Evolutionary conservation across 2,888 invertebrate species (phyloP).

Genomic region (Drosophila incognita): DNA sequence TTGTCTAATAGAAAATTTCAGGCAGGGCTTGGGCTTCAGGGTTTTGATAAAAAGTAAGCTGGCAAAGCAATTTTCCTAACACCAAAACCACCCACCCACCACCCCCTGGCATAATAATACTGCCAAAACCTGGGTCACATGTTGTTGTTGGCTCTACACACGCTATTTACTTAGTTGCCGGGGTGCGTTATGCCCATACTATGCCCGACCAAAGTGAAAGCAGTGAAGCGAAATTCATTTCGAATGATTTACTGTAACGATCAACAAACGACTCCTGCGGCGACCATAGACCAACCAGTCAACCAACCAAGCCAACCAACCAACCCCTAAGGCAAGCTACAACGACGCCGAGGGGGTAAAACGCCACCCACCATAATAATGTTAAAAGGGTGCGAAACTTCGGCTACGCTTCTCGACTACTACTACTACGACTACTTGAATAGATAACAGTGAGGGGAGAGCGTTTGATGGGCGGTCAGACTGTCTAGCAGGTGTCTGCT

Average conservation of each 20-base stretch:
- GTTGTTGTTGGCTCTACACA: slow-evolving; percentile 56
- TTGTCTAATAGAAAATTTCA: slow-evolving; percentile 74
- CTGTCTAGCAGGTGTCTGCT: slow-evolving; percentile 56
- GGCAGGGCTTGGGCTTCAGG: slow-evolving; percentile 12
- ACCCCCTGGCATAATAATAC: slow-evolving; percentile 23
- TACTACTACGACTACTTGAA: neutral
- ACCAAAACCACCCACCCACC: slow-evolving; percentile 26
- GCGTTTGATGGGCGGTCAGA: slow-evolving; percentile 65
- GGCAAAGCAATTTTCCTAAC: slow-evolving; percentile 51
- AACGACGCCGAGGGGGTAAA: slow-evolving; percentile 4
- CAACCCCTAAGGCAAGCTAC: slow-evolving; percentile 49
- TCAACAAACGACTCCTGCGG: slow-evolving; percentile 75
- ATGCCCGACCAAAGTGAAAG: slow-evolving; percentile 45
- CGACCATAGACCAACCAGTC: slow-evolving; percentile 39
- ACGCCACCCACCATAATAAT: slow-evolving; percentile 13
- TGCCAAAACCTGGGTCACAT: slow-evolving; percentile 52
- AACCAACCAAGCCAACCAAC: slow-evolving; percentile 27
- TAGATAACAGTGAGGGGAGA: slow-evolving; percentile 56
- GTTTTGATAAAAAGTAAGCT: slow-evolving; percentile 45
- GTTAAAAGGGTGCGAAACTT: slow-evolving; percentile 78
- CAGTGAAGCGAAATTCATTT: slow-evolving; percentile 77
- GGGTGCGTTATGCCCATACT: slow-evolving; percentile 31
- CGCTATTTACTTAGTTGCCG: slow-evolving; percentile 67
- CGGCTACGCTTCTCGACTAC: slow-evolving; percentile 43
- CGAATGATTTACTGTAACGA: slow-evolving; percentile 83